Conservation (phyloP, 2,797 vertebrate species). For the Orientallactaga sibirica region DNA sequence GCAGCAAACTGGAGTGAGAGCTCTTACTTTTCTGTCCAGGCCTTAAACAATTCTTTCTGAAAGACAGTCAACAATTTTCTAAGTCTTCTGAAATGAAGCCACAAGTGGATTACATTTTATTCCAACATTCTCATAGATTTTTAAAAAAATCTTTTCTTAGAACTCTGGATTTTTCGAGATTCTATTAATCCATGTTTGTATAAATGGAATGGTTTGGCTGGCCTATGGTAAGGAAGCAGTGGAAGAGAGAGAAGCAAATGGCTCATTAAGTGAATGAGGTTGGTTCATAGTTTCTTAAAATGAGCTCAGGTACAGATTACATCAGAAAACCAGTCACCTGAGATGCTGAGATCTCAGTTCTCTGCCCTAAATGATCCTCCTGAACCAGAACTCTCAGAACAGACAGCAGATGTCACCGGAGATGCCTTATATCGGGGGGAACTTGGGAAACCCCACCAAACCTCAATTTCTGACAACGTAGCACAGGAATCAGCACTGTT, state of each 20-base stretch:
- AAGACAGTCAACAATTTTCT: not conserved
- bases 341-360: not conserved
- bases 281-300: constrained; percentile 17
- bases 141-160: not conserved
- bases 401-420: not conserved
- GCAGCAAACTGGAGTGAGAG: not conserved
- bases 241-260: not conserved
- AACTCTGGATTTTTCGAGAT: constrained; percentile 53
- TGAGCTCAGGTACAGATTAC: not conserved
- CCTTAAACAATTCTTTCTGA: constrained; percentile 21
- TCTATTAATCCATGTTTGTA: constrained; percentile 1
- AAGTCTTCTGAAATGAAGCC: constrained; percentile 36
- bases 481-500: not conserved
- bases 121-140: not conserved
- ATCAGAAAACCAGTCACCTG: constrained; percentile 15
- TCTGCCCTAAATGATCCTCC: not conserved
- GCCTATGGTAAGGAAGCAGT: not conserved
- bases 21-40: not conserved
- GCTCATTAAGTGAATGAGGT: not conserved
- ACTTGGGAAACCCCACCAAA: constrained; percentile 7
- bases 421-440: not conserved
- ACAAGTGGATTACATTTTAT: constrained; percentile 10
- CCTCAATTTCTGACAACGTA: not conserved
- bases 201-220: not conserved
- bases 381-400: not conserved